Evolutionary conservation across 2,113 vertebrate species (phyloP).

Genomic region (Salvator merianae): DNA sequence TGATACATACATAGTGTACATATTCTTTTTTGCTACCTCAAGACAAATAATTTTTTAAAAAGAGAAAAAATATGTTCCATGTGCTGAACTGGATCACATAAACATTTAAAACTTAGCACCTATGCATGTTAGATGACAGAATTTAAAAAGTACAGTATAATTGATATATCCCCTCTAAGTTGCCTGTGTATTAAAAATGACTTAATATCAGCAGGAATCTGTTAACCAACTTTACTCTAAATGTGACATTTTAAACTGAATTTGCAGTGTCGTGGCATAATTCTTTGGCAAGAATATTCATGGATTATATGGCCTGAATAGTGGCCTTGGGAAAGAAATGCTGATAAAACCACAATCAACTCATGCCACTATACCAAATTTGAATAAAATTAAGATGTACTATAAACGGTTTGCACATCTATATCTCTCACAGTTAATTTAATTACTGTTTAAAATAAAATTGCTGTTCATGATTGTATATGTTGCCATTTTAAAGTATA

Average conservation of each 20-base stretch:
- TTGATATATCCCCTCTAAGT: slow-evolving; percentile 23
- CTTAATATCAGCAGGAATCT: no score
- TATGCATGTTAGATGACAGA: slow-evolving; percentile 20
- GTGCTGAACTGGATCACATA: slow-evolving; percentile 12
- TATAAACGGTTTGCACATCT: background rate
- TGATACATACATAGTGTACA: background rate
- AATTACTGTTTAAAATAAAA: background rate
- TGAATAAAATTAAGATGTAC: background rate
- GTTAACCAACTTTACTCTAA: background rate
- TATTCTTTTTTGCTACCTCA: background rate
- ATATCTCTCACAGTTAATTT: background rate
- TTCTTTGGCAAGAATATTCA: background rate
- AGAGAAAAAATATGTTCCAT: background rate
- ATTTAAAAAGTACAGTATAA: slow-evolving; percentile 36
- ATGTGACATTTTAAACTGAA: background rate
- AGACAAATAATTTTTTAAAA: background rate
- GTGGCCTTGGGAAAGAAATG: background rate
- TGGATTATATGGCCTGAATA: no score
- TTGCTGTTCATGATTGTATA: slow-evolving; percentile 4
- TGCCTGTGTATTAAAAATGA: background rate
- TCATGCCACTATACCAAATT: background rate
- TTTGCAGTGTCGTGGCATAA: background rate
- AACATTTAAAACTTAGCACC: slow-evolving; percentile 34
- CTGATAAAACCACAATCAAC: background rate
- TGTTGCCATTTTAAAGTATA: slow-evolving; percentile 4